Evolutionary conservation across 2,888 invertebrate species (phyloP).

Genomic region (Pheosia gnoma): DNA sequence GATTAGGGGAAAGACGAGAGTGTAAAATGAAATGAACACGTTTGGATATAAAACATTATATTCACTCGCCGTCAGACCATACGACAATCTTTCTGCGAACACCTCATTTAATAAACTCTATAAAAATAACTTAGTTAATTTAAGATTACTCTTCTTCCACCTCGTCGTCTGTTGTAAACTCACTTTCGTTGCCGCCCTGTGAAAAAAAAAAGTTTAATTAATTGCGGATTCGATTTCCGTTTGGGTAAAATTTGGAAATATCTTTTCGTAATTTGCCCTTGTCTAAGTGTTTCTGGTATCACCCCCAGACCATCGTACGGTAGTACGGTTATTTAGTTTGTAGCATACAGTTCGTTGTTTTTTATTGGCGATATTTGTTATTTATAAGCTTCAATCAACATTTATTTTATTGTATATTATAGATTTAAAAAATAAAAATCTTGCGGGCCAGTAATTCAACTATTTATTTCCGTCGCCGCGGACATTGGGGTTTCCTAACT

Average conservation of each 20-base stretch:
- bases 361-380: too few species aligned
- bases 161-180: conserved; percentile 87
- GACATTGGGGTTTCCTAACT: background rate
- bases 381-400: too few species aligned
- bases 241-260: too few species aligned
- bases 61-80: conserved; percentile 71
- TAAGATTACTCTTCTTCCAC: conserved; percentile 82
- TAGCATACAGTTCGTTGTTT: too few species aligned
- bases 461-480: background rate
- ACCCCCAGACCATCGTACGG: too few species aligned
- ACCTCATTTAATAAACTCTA: conserved; percentile 74
- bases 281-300: too few species aligned
- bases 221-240: too few species aligned
- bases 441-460: background rate
- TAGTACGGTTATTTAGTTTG: too few species aligned
- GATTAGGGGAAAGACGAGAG: conserved; percentile 19
- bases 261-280: too few species aligned
- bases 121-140: conserved; percentile 79
- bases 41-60: conserved; percentile 78
- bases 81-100: conserved; percentile 64
- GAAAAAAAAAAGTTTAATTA: conserved; percentile 42
- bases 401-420: too few species aligned
- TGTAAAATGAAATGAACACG: conserved; percentile 39
- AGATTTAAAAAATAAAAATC: too few species aligned
- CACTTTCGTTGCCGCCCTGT: conserved; percentile 85